Evolutionary conservation across 2,888 invertebrate species (phyloP), one percentile per base, ranked within the genome.

Genomic region (Yponomeuta sedellus): DNA sequence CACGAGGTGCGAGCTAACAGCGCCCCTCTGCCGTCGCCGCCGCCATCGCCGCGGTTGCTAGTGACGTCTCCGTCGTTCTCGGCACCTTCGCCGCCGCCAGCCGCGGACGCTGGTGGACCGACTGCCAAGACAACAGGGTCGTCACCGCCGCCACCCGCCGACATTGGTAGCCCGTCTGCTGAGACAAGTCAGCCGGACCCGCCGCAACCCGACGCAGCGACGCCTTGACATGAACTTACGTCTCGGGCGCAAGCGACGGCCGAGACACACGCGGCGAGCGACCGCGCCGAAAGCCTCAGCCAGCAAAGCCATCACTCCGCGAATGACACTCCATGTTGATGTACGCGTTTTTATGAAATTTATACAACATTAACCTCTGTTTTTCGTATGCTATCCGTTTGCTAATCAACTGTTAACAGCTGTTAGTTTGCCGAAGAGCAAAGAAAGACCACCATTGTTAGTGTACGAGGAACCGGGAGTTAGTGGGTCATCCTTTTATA

Each of bases 271-370:
- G 6, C 19, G 11, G n/a, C 62, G 34, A n/a, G n/a, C 34, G 11
- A 10, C 10, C 19, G 39, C 59, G 22, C 59, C 59, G 16, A 16
- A 12, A 16, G 44, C 16, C 44, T 5, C 16, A 52, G 44, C 44
- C 16, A 52, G 44, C 0, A 52, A 12, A 16, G 16, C 44, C 16
- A 10, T 16, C 1, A 52, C 44, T 52, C 44, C 16, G 44, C 16
- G 44, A 52, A 52, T 12, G 44, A 52, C 62, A 68, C 75, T 67
- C 70, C 74, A 74, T 78, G 77, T 77, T 79, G 72, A 78, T 75
- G 71, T 16, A 52, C 12, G 64, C 69, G 69, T 82, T 84, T 86
- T 82, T 84, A 86, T 81, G 81, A 80, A 56, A 70, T 76, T 81
- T 81, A 70, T 34, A 34, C 34, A 34, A 34, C 34, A 8, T 34